These are phyloP conservation scores for Diadumene lineata DNA, from an alignment of 92 coral and sea anemone species.

Conservation along the genomic window DNA sequence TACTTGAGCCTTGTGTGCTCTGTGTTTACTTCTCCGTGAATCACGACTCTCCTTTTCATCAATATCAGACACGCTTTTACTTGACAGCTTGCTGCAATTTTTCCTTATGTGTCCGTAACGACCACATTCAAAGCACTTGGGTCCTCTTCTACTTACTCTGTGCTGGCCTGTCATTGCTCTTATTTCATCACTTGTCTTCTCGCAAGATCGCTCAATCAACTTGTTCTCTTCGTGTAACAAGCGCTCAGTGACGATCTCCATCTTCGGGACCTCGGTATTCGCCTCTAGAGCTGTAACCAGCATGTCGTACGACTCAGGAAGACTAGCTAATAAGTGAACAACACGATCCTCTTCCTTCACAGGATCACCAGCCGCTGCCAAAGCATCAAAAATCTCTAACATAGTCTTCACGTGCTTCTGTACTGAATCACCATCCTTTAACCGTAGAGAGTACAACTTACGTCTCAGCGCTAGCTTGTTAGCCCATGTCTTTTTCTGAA, in stretches of 20 bases:
- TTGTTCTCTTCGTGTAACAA: constrained; percentile 66
- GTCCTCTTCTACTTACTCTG: constrained; percentile 31
- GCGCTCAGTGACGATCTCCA: no score
- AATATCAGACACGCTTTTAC: constrained; percentile 6
- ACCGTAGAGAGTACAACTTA: constrained; percentile 20
- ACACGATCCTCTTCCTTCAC: constrained; percentile 52
- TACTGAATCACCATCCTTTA: constrained; percentile 42
- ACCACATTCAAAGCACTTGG: constrained; percentile 47
- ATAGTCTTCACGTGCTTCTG: constrained; percentile 50
- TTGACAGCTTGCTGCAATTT: constrained; percentile 23
- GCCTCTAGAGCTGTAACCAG: constrained; percentile 77
- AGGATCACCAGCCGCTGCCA: constrained; percentile 44
- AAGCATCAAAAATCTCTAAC: constrained; percentile 45
- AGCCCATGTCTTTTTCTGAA: constrained; percentile 50
- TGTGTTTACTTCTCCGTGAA: no score
- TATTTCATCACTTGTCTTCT: not conserved
- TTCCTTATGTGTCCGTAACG: no score
- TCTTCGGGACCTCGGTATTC: no score
- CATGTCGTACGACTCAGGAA: no score
- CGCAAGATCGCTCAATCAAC: constrained; percentile 30
- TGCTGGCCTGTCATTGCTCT: constrained; percentile 33
- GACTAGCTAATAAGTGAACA: constrained; percentile 46
- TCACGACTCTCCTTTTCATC: constrained; percentile 22
- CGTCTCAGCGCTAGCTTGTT: constrained; percentile 53
- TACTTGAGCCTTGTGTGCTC: no score